These are phyloP conservation scores for Pachyramphus minor DNA, from an alignment of 2,113 vertebrate species.

Conservation along the genomic window DNA sequence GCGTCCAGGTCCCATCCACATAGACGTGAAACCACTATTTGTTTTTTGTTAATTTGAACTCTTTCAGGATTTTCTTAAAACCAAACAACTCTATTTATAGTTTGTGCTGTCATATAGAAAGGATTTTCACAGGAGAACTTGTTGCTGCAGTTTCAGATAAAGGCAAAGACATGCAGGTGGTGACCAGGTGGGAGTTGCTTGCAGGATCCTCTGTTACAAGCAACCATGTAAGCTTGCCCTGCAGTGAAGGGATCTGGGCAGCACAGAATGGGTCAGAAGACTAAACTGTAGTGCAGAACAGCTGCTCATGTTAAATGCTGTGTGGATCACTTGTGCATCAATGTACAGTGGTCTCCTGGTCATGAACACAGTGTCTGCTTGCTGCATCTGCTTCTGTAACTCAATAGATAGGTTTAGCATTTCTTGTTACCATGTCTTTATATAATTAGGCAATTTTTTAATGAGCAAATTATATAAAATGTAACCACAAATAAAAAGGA, in stretches of 20 bases:
- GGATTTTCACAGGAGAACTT: neutral
- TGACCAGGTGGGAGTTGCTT: neutral
- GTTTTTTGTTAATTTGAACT: neutral
- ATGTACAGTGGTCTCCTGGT: neutral
- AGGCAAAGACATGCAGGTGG: neutral
- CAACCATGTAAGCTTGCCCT: neutral
- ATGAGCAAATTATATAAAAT: neutral
- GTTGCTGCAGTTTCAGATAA: neutral
- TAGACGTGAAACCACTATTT: neutral
- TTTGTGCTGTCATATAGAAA: neutral
- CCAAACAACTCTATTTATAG: neutral
- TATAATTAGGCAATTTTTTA: neutral
- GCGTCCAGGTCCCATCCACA: neutral
- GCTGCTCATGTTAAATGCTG: neutral
- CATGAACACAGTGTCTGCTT: fast-evolving
- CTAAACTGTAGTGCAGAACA: fast-evolving
- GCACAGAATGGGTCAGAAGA: neutral
- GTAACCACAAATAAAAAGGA: neutral
- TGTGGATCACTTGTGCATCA: neutral
- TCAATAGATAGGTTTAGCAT: neutral
- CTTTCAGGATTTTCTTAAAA: neutral
- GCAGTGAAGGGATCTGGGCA: neutral
- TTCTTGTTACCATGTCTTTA: neutral
- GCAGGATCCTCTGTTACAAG: fast-evolving
- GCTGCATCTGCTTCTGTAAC: neutral